Base-by-base conservation (phyloP, 2,797 vertebrate genomes). In the Typhlichthys eigenmanni region DNA sequence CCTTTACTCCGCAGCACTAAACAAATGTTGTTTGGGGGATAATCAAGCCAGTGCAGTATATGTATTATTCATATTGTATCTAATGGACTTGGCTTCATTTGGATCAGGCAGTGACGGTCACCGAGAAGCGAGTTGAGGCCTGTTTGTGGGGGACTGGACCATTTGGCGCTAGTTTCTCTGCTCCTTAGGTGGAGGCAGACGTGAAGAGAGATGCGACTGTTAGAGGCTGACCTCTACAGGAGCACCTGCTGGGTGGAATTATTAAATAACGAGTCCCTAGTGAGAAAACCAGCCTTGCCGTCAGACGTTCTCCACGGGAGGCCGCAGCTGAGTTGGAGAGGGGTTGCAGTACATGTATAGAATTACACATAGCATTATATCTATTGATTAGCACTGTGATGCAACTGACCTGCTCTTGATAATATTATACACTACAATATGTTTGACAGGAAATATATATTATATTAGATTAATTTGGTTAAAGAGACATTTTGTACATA, bases 221-320 rank as follows among this genome's bases (percentile, higher is more conserved):
- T 82, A 76, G 85, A 87, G 81, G 71, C 76, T 78, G 88, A 90
- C 90, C 90, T 91, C 88, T 78, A 79, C 66, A 69, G 66, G 70
- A 75, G 75, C 85, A 89, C 90, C 88, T 85, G 87, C 86, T 74
- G 87, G 62, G 86, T 10, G 63, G 84, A 82, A 91, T 91, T 90
- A 90, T 91, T 89, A 88, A 81, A 83, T 88, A 87, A 88, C 68
- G 73, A 84, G 86, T 87, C 85, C 87, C 88, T 77, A 80, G 87
- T 85, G 86, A 84, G 75, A 83, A 73, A 71, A 83, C 68, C 79
- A 77, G 84, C 81, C 81, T 83, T 83, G 76, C 81, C 85, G 85
- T 84, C 89, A 85, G 84, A 82, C 76, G 79, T 78, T 83, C 85
- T 83, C 83, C 58, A 60, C 67, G 71, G 84, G 85, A 85, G 82